A percentile compares a stretch with the other conserved stretches of the same genome.
Conservation (phyloP, 2,113 vertebrate genomes). For the Thamnophis sirtalis region DNA sequence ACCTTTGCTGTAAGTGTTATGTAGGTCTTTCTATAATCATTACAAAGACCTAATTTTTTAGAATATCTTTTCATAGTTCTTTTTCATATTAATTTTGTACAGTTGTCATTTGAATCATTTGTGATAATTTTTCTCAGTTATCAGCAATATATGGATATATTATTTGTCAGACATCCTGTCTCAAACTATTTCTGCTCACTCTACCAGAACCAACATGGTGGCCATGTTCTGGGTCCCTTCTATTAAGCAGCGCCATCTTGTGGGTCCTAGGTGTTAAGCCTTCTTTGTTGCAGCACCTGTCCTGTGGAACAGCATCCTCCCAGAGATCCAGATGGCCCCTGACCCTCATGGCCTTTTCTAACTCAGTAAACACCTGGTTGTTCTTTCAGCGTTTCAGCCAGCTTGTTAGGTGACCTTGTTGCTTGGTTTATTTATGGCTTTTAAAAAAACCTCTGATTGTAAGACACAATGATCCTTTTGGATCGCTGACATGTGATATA, state of each 20-base stretch:
- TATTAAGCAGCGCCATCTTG: background rate
- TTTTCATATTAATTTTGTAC: background rate
- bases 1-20: constrained; percentile 75
- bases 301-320: background rate
- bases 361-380: background rate
- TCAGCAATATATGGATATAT: background rate
- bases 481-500: background rate
- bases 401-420: background rate
- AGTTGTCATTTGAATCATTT: background rate
- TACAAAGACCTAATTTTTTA: constrained; percentile 40
- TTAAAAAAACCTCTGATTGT: background rate
- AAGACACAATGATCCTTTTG: background rate
- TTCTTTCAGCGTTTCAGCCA: background rate
- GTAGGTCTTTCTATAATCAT: constrained; percentile 67
- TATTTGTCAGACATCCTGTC: background rate
- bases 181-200: background rate
- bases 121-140: background rate
- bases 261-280: background rate
- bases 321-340: background rate
- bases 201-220: background rate
- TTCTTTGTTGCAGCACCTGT: background rate
- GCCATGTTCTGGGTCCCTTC: background rate
- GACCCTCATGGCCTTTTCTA: background rate
- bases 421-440: background rate
- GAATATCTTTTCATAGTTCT: background rate